Conservation (phyloP, 2,888 invertebrate genomes). For the Graphium colonna region DNA sequence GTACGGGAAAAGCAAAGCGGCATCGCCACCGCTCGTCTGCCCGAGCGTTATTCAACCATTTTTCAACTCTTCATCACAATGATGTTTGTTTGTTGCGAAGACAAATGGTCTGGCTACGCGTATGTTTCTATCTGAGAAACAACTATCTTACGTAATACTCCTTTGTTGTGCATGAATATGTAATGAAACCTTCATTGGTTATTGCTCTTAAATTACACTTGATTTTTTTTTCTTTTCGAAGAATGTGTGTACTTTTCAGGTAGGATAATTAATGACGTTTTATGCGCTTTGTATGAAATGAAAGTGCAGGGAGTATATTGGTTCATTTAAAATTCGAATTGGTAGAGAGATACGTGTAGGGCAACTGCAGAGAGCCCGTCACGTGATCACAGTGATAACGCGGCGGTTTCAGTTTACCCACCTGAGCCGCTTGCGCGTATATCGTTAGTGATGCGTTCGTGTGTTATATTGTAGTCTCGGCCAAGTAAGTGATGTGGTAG, state of each 20-base stretch:
- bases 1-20: constrained; percentile 15
- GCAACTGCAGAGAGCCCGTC: constrained; percentile 38
- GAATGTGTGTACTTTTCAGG: neutral
- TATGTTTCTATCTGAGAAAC: neutral
- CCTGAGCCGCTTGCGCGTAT: constrained; percentile 53
- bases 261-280: neutral
- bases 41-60: constrained; percentile 6
- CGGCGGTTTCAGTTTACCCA: constrained; percentile 50
- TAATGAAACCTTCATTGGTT: constrained; percentile 12
- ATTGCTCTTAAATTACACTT: constrained; percentile 5
- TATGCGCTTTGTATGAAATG: neutral
- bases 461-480: constrained; percentile 53
- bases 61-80: neutral
- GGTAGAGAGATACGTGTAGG: constrained; percentile 28
- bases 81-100: neutral
- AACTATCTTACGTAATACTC: constrained; percentile 8
- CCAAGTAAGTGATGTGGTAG: constrained; percentile 65
- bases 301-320: neutral
- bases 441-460: constrained; percentile 41
- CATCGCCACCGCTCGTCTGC: neutral
- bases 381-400: constrained; percentile 53
- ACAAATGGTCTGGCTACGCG: neutral
- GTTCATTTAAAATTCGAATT: constrained; percentile 18
- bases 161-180: constrained; percentile 16
- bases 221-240: neutral